Conservation (phyloP, 1,140 invertebrate species). For the Drosophila mauritiana region DNA sequence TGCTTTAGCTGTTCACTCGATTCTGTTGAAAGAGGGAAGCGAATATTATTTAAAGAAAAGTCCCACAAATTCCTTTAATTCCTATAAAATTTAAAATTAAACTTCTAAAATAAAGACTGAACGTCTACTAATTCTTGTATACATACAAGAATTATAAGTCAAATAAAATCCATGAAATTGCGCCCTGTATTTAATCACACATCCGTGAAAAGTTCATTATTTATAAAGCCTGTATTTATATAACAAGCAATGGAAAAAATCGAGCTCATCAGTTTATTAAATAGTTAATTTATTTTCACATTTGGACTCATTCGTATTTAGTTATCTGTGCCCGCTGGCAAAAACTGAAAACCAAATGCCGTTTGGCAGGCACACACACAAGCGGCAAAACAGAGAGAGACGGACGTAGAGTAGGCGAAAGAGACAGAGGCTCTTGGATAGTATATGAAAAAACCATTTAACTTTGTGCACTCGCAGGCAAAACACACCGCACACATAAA, state of each 20-base stretch:
- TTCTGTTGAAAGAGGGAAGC: neutral
- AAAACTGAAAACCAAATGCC: slow-evolving; percentile 31
- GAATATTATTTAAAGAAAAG: neutral
- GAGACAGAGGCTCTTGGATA: neutral
- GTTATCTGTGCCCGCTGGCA: slow-evolving; percentile 3
- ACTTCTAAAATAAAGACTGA: neutral
- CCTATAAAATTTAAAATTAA: neutral
- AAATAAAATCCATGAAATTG: neutral
- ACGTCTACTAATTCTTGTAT: too few species aligned
- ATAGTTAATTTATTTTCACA: slow-evolving; percentile 15
- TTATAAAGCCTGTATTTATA: neutral
- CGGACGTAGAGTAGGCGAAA: neutral
- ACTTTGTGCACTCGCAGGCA: slow-evolving; percentile 50
- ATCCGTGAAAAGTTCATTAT: neutral
- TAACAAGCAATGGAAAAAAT: slow-evolving; percentile 6
- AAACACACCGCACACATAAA: slow-evolving; percentile 42
- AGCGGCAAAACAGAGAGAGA: neutral
- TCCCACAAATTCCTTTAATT: neutral
- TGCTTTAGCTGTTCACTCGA: neutral
- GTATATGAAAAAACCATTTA: slow-evolving; percentile 55
- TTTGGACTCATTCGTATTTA: neutral
- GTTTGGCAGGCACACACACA: slow-evolving; percentile 4
- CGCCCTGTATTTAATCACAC: neutral
- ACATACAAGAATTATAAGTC: neutral
- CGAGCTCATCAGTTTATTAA: slow-evolving; percentile 9